A percentile compares a stretch with the other conserved stretches of the same genome.
phyloP scores from a whole-genome alignment of 1,140 invertebrate genomes.

The Lepidurus couesii region DNA sequence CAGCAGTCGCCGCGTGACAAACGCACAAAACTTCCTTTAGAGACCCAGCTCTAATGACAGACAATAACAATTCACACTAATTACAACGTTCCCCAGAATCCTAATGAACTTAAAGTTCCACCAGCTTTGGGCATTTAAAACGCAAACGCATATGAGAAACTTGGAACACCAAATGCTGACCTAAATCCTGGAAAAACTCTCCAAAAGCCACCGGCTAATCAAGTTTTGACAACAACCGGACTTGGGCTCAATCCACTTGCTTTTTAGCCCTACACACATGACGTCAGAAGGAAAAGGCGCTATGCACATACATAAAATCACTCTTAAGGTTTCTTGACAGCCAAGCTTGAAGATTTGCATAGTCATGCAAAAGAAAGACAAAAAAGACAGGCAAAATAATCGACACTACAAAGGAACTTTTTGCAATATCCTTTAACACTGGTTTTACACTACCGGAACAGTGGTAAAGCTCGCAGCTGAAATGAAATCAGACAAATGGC shows the following conservation, averaged over 20 bases:
- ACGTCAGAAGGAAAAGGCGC: background rate
- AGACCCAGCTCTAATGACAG: too few relatives aligned
- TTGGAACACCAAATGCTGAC: background rate
- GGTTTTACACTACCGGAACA: background rate
- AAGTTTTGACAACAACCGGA: background rate
- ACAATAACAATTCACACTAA: too few relatives aligned
- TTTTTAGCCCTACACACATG: background rate
- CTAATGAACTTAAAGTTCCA: too few relatives aligned
- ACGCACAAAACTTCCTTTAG: too few relatives aligned
- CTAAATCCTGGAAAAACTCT: background rate
- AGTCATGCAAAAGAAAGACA: background rate
- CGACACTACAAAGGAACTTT: background rate
- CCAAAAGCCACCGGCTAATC: background rate
- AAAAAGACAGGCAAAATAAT: background rate
- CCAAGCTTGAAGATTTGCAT: too few relatives aligned
- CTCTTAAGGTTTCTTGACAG: background rate
- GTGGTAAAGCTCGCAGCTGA: background rate
- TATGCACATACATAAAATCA: background rate
- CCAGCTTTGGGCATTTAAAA: background rate
- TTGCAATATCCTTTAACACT: background rate
- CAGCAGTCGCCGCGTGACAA: too few relatives aligned
- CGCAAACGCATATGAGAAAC: background rate
- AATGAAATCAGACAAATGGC: conserved; percentile 12
- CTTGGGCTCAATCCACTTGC: background rate
- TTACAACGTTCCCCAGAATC: too few relatives aligned